Evolutionary conservation across 1,140 invertebrate species (phyloP), one percentile per base, ranked within the genome.

Genomic region (Plectus sambesii): DNA sequence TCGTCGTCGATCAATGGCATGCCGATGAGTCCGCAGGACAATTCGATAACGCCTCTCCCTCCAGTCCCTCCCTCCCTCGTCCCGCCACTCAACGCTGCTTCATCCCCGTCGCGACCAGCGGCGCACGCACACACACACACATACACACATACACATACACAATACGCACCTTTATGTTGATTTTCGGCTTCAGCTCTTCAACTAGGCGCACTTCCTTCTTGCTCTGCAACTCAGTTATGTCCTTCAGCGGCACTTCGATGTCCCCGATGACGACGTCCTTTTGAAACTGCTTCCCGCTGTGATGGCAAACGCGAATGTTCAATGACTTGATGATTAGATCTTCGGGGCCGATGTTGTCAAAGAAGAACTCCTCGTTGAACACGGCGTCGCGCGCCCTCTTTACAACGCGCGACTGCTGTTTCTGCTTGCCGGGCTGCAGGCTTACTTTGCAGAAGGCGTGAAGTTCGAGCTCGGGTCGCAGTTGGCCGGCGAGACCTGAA

Each of bases 301-400:
- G 58, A 42, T 67, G 64, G 41, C 51, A 69, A 4, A 65, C 66
- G 39, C 59, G 53, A 40, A 67, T 49, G 24, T 39, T 15, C 3
- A 67, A 41, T 17, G 44, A 38, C 40, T 67, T 69, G 22, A 41
- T 46, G 29, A 69, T 63, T 12, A 67, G 26, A 15, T 67, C 64
- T 42, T 69, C 66, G 12, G 42, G 48, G 6, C 55, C 38, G 24
- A 67, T 45, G 42, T 55, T 52, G 50, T 67, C 64, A 48, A 67
- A 67, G 50, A 67, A 67, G 43, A 67, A 67, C 54, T 67, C 64
- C 61, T 66, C 27, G 12, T 67, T 67, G 44, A 61, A 67, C 22
- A 68, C 62, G n/a, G 57, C 62, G 51, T 67, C 56, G 3, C 64
- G 19, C 9, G 66, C 66, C 27, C 64, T 36, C 44, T 68, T 67